Evolutionary conservation across 2,113 vertebrate species (phyloP).

Genomic region (Notarius lentiginosus): DNA sequence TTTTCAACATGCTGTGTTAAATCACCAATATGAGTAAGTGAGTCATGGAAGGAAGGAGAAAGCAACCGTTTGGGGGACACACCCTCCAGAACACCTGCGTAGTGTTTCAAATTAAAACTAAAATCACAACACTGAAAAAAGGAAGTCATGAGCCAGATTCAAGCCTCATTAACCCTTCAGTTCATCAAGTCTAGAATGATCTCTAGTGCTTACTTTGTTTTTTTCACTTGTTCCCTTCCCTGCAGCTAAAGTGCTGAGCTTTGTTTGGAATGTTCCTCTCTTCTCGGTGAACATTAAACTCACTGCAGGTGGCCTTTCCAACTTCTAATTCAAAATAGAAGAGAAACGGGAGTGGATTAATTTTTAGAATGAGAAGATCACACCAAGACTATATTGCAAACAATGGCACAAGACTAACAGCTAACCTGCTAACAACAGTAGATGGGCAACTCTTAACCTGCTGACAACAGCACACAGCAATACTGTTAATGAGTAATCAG

Average conservation of each 20-base stretch:
- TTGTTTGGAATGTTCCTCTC: not conserved
- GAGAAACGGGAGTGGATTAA: not conserved
- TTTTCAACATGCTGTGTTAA: not conserved
- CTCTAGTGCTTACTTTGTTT: not conserved
- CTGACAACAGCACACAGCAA: no score
- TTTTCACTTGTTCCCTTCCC: constrained; percentile 9
- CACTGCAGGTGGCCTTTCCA: constrained; percentile 14
- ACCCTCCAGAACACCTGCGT: constrained; percentile 5
- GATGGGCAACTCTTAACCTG: no score
- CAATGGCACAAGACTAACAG: not conserved
- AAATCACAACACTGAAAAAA: constrained; percentile 2
- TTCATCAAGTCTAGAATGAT: constrained; percentile 12
- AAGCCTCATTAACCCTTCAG: constrained; percentile 7
- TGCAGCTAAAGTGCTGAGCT: constrained; percentile 10
- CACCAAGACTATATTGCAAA: not conserved
- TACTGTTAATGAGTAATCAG: not conserved
- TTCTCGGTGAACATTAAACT: constrained; percentile 12
- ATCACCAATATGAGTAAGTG: not conserved
- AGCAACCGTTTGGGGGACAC: not conserved
- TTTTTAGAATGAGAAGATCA: not conserved
- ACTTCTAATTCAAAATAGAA: not conserved
- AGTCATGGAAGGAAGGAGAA: not conserved
- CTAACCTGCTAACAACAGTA: not conserved
- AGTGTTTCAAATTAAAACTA: not conserved
- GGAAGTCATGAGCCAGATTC: not conserved